Evolutionary conservation across 2,888 invertebrate genomes (phyloP).

Genomic region (Hedya salicella): DNA sequence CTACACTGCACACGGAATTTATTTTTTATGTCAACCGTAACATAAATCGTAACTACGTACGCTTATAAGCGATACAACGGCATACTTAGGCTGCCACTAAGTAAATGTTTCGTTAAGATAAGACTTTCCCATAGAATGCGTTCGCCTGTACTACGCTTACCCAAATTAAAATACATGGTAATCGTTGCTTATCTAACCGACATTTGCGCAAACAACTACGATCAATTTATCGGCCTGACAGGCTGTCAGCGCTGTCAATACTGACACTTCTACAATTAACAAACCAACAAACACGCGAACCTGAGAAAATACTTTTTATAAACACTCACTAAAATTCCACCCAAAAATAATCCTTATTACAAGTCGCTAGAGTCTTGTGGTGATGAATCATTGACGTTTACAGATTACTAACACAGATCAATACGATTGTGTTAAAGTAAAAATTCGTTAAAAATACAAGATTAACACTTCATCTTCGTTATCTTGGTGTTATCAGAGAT

Average conservation of each 20-base stretch:
- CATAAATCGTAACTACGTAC: neutral
- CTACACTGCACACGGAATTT: constrained; percentile 48
- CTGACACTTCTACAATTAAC: constrained; percentile 83
- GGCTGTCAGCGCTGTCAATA: constrained; percentile 78
- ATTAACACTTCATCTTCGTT: constrained; percentile 83
- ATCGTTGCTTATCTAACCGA: constrained; percentile 76
- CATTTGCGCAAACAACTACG: constrained; percentile 81
- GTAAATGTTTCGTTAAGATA: constrained; percentile 53
- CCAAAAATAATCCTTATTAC: constrained; percentile 60
- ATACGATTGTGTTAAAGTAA: constrained; percentile 49
- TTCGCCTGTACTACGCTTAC: constrained; percentile 48
- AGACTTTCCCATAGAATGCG: constrained; percentile 65
- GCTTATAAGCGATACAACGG: neutral
- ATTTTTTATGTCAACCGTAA: constrained; percentile 33
- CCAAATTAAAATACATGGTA: constrained; percentile 79
- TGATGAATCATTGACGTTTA: constrained; percentile 30
- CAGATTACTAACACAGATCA: constrained; percentile 32
- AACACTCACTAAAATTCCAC: constrained; percentile 49
- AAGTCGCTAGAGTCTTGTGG: constrained; percentile 45
- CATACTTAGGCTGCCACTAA: constrained; percentile 18
- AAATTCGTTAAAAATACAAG: constrained; percentile 79
- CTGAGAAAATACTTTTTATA: constrained; percentile 64
- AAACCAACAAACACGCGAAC: constrained; percentile 74
- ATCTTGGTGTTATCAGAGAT: constrained; percentile 73
- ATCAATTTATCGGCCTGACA: constrained; percentile 83